phyloP scores from a whole-genome alignment of 2,888 invertebrate species.

The Muschampia plurimacula region DNA sequence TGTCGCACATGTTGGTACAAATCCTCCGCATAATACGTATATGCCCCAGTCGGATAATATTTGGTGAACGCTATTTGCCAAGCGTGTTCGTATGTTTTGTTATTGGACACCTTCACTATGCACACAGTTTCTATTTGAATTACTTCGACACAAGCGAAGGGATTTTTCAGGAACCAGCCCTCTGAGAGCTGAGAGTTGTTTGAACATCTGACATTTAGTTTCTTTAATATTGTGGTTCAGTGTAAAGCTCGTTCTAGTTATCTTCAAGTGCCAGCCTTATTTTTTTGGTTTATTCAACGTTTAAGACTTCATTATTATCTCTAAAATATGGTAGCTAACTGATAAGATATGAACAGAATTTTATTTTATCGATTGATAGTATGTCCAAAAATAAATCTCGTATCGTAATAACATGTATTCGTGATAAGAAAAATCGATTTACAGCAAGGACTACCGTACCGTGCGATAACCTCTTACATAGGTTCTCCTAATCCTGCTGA shows the following conservation, averaged over 20 bases:
- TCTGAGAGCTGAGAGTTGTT: slow-evolving; percentile 52
- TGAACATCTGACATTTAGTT: slow-evolving; percentile 55
- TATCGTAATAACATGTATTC: slow-evolving; percentile 57
- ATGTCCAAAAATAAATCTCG: slow-evolving; percentile 67
- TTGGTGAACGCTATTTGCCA: slow-evolving; percentile 80
- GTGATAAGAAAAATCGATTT: slow-evolving; percentile 74
- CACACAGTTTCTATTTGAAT: slow-evolving; percentile 75
- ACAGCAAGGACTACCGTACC: slow-evolving; percentile 68
- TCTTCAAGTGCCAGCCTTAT: background rate
- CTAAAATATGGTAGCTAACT: slow-evolving; percentile 34
- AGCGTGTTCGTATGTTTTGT: slow-evolving; percentile 81
- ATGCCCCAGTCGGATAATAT: slow-evolving; percentile 73
- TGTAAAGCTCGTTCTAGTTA: background rate
- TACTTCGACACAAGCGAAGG: slow-evolving; percentile 67
- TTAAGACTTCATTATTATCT: background rate
- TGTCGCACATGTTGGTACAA: slow-evolving; percentile 75
- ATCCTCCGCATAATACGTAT: slow-evolving; percentile 72
- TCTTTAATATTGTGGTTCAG: slow-evolving; percentile 2
- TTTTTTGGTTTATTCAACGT: background rate
- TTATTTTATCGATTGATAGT: slow-evolving; percentile 65
- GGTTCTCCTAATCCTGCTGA: slow-evolving; percentile 72
- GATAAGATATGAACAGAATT: slow-evolving; percentile 45
- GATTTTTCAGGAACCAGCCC: slow-evolving; percentile 65
- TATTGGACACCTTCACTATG: slow-evolving; percentile 80
- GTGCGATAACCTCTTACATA: slow-evolving; percentile 66